phyloP scores from a whole-genome alignment of 2,888 invertebrate genomes.

The Caenorhabditis auriculariae region DNA sequence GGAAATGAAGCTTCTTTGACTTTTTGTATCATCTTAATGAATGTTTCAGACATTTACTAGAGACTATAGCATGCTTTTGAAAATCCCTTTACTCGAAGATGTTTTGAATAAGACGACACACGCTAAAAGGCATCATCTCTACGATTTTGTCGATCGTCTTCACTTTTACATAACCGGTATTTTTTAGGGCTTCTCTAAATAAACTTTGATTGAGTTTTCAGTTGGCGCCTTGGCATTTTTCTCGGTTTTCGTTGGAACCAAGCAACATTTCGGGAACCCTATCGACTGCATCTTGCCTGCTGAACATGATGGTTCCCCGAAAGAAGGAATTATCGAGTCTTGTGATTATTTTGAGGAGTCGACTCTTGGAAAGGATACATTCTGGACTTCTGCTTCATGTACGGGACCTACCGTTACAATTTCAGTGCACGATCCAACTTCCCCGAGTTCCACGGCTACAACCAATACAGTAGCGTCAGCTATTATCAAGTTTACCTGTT shows the following conservation, averaged over 20 bases:
- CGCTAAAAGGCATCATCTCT: slow-evolving; percentile 10
- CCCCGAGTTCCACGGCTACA: slow-evolving; percentile 9
- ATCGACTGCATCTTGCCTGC: slow-evolving; percentile 29
- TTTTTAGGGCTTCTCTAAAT: background rate
- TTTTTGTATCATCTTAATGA: no score
- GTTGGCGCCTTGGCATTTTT: slow-evolving; percentile 20
- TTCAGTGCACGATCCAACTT: slow-evolving; percentile 2
- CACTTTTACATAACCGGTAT: slow-evolving; percentile 12
- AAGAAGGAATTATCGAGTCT: no score
- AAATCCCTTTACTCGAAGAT: slow-evolving; percentile 23
- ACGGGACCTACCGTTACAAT: slow-evolving; percentile 25
- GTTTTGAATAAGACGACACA: slow-evolving; percentile 14
- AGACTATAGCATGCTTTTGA: slow-evolving; percentile 30
- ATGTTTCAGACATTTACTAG: no score
- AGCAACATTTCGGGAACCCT: slow-evolving; percentile 35
- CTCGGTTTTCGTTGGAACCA: slow-evolving; percentile 23
- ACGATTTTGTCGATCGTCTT: slow-evolving; percentile 26
- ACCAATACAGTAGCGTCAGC: slow-evolving; percentile 6
- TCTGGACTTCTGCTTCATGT: slow-evolving; percentile 24
- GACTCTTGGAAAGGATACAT: slow-evolving; percentile 27
- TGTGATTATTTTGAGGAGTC: slow-evolving; percentile 6
- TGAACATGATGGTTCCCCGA: slow-evolving; percentile 26
- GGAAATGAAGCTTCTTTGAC: no score
- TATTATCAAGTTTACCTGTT: slow-evolving; percentile 24
- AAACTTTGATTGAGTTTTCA: background rate